Conservation (phyloP, 30 jellyfish, hydroid and myxozoan species). For the Nemopilema nomurai region DNA sequence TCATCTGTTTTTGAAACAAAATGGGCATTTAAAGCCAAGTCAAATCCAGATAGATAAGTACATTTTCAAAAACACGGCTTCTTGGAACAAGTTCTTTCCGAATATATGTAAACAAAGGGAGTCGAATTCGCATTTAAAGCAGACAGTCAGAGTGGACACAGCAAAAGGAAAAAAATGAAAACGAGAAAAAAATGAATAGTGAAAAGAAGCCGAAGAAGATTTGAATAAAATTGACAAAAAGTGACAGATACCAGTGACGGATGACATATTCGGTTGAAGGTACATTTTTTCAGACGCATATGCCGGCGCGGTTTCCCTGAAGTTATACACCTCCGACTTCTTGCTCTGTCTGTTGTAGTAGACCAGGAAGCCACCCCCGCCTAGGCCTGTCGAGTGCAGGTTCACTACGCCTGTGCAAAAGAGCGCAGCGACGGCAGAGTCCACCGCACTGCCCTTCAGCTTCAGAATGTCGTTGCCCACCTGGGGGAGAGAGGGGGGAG, state of each 20-base stretch:
- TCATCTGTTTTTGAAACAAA: too few relatives aligned
- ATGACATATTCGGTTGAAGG: constrained; percentile 19
- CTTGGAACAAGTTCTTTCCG: too few relatives aligned
- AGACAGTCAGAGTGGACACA: too few relatives aligned
- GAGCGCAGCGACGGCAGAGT: constrained; percentile 87
- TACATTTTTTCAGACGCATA: constrained; percentile 58
- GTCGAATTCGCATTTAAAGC: too few relatives aligned
- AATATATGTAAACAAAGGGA: too few relatives aligned
- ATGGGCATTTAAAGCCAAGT: too few relatives aligned
- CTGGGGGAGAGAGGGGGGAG: neutral
- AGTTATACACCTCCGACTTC: constrained; percentile 62
- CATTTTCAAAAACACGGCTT: too few relatives aligned
- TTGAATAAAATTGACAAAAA: too few relatives aligned
- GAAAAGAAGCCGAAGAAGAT: too few relatives aligned
- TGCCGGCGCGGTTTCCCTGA: constrained; percentile 89
- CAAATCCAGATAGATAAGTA: too few relatives aligned
- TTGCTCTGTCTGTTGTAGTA: constrained; percentile 56
- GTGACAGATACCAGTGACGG: constrained; percentile 56
- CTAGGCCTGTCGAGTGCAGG: constrained; percentile 90
- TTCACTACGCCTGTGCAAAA: constrained; percentile 89
- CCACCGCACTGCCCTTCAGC: constrained; percentile 81
- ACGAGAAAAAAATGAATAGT: too few relatives aligned
- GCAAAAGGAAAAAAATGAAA: too few relatives aligned
- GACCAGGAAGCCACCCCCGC: constrained; percentile 96
- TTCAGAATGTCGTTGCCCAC: constrained; percentile 69